Evolutionary conservation across 2,113 vertebrate species (phyloP).

Genomic region (Microtus oregoni): DNA sequence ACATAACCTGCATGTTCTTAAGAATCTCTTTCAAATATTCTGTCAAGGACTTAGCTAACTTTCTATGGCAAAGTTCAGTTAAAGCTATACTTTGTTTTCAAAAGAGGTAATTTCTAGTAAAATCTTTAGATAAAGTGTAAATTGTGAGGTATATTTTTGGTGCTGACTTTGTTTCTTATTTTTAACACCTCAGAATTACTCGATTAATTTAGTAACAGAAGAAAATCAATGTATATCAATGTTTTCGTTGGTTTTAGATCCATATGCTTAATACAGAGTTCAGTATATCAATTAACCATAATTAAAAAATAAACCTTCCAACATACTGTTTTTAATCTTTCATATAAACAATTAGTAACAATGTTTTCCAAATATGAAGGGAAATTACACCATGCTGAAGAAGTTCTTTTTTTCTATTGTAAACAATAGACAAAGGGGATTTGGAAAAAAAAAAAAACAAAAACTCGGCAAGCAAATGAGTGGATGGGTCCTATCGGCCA

Average conservation of each 20-base stretch:
- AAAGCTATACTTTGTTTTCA: slow-evolving; percentile 34
- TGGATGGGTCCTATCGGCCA: background rate
- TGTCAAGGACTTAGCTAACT: slow-evolving; percentile 53
- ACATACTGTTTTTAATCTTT: slow-evolving; percentile 67
- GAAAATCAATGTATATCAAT: slow-evolving; percentile 80
- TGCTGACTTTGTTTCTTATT: slow-evolving; percentile 71
- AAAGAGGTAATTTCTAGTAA: slow-evolving; percentile 74
- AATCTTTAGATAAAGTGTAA: slow-evolving; percentile 76
- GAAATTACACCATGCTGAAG: background rate
- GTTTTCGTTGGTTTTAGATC: slow-evolving; percentile 80
- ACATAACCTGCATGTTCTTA: background rate
- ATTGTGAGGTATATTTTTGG: slow-evolving; percentile 66
- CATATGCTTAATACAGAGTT: slow-evolving; percentile 52
- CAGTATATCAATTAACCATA: slow-evolving; percentile 73
- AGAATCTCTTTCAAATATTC: slow-evolving; percentile 47
- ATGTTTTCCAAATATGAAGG: background rate
- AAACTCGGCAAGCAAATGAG: background rate
- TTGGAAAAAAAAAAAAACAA: background rate
- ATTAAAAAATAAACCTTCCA: slow-evolving; percentile 61
- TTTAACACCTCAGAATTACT: slow-evolving; percentile 41
- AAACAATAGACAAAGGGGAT: background rate
- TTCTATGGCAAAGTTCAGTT: slow-evolving; percentile 60
- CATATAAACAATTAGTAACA: background rate
- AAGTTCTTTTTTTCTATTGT: background rate
- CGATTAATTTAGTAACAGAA: slow-evolving; percentile 72